Percentiles rank a stretch among this genome's conserved stretches.
Evolutionary conservation across 2,797 vertebrate genomes (phyloP).

Genomic region (Rhabdophis nuchalis): DNA sequence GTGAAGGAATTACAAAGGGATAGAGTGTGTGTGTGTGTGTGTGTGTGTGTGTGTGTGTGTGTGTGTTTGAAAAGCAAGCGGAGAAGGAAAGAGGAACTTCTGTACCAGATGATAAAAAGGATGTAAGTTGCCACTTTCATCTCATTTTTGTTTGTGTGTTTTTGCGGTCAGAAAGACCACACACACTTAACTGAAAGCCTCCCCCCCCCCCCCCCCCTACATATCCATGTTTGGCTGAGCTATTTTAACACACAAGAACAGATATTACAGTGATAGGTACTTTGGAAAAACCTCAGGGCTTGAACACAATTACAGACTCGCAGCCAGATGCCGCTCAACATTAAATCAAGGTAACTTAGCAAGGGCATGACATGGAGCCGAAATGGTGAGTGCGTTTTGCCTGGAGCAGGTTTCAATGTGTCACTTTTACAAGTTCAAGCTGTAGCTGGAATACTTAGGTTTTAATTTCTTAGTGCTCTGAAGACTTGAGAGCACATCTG

Average conservation of each 20-base stretch:
- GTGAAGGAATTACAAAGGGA: not conserved
- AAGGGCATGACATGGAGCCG: no score
- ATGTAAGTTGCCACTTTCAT: slow-evolving; percentile 49
- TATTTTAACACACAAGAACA: slow-evolving; percentile 34
- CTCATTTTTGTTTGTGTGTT: slow-evolving; percentile 50
- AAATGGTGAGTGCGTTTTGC: not conserved
- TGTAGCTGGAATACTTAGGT: not conserved
- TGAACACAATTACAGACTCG: slow-evolving; percentile 34
- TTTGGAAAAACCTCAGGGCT: slow-evolving; percentile 33
- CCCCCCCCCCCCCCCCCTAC: not conserved
- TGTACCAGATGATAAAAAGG: slow-evolving; percentile 50
- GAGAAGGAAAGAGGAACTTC: not conserved
- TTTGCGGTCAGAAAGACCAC: slow-evolving; percentile 57
- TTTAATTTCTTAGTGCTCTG: not conserved
- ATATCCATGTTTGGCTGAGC: not conserved
- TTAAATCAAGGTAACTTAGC: slow-evolving; percentile 22
- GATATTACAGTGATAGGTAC: slow-evolving; percentile 38
- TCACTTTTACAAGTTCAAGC: not conserved
- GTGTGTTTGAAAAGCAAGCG: not conserved
- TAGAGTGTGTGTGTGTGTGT: not conserved
- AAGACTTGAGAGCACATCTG: not conserved
- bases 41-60: not conserved
- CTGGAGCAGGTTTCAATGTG: not conserved
- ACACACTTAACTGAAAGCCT: slow-evolving; percentile 37
- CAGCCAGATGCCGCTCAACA: not conserved